phyloP scores from a whole-genome alignment of 2,113 vertebrate species.

The Apistogramma diplotaenia region DNA sequence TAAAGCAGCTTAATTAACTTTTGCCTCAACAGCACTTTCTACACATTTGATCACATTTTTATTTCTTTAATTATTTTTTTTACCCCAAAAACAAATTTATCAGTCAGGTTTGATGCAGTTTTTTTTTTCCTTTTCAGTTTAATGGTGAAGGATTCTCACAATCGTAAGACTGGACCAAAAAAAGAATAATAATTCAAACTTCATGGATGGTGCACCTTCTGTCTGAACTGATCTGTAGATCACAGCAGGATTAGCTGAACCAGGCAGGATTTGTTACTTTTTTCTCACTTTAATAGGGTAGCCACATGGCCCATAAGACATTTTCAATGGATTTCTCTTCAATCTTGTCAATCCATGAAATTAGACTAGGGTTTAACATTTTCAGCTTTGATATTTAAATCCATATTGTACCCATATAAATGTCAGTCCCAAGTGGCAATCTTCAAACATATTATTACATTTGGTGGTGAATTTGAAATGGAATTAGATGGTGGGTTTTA shows the following conservation, averaged over 20 bases:
- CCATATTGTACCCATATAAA: neutral
- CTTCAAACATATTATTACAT: constrained; percentile 4
- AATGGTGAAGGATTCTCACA: neutral
- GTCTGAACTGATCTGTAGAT: neutral
- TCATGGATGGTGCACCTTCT: neutral
- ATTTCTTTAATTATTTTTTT: neutral
- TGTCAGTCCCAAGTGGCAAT: neutral
- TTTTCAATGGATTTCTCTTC: neutral
- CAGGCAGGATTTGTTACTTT: neutral
- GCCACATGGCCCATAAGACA: neutral
- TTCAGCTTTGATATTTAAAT: neutral
- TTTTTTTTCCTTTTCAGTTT: too few species aligned
- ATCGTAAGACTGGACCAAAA: neutral
- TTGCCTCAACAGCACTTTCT: neutral
- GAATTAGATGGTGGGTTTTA: constrained; percentile 17
- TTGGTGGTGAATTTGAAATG: constrained; percentile 17
- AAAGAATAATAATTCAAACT: too few species aligned
- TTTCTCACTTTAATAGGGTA: neutral
- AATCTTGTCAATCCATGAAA: neutral
- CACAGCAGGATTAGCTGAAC: neutral
- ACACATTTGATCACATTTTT: neutral
- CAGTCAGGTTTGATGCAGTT: neutral
- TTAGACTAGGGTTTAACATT: neutral
- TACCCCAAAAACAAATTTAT: neutral
- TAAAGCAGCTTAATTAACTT: neutral